These are phyloP conservation scores for Dendroctonus ponderosae DNA, from an alignment of 1,140 invertebrate species.

Conservation along the genomic window DNA sequence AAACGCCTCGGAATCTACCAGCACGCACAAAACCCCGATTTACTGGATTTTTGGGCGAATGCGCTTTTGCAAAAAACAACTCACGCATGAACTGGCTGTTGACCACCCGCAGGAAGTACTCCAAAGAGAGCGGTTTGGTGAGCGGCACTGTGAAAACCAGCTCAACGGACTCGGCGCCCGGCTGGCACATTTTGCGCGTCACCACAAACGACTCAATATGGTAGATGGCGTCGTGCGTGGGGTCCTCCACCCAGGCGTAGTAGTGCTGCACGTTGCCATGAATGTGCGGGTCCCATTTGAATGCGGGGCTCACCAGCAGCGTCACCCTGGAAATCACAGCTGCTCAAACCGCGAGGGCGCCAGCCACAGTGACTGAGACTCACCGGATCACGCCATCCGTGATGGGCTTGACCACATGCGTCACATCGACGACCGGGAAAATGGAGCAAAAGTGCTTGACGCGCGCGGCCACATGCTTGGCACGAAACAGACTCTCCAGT, in stretches of 20 bases:
- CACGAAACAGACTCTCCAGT: slow-evolving; percentile 75
- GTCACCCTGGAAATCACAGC: slow-evolving; percentile 63
- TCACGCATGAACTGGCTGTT: slow-evolving; percentile 89
- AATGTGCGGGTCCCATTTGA: slow-evolving; percentile 87
- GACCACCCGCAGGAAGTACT: slow-evolving; percentile 86
- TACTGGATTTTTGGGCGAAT: too few relatives aligned
- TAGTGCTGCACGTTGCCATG: slow-evolving; percentile 89
- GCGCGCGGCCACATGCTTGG: slow-evolving; percentile 70
- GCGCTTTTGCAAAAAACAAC: too few relatives aligned
- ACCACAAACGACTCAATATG: slow-evolving; percentile 93
- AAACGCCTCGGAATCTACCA: slow-evolving; percentile 42
- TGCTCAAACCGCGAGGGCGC: too few relatives aligned
- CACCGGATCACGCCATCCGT: slow-evolving; percentile 79
- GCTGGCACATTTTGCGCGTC: slow-evolving; percentile 78
- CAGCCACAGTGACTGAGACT: too few relatives aligned
- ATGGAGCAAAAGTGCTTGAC: slow-evolving; percentile 85
- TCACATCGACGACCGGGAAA: slow-evolving; percentile 87
- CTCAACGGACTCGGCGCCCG: slow-evolving; percentile 68
- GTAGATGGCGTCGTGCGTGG: slow-evolving; percentile 90
- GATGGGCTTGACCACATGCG: slow-evolving; percentile 89
- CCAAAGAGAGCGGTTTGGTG: slow-evolving; percentile 82
- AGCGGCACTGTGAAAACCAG: slow-evolving; percentile 96
- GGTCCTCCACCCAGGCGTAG: slow-evolving; percentile 98
- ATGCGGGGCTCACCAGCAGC: slow-evolving; percentile 78
- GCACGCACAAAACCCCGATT: not conserved